Conservation (phyloP, 2,797 vertebrate species). For the Acrossocheilus fasciatus region DNA sequence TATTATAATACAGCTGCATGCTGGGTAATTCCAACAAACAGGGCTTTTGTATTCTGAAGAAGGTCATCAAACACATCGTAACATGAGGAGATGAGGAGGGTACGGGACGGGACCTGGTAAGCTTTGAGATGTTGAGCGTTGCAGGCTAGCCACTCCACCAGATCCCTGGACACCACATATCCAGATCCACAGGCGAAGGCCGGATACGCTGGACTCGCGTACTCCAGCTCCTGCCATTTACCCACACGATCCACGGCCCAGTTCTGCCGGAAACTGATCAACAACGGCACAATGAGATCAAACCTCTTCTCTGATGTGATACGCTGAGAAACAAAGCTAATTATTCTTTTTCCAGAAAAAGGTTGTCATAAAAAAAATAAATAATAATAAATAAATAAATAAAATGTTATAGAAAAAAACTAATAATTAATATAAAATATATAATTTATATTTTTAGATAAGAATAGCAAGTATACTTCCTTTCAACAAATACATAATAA, state of each 20-base stretch:
- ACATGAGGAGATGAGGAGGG: neutral
- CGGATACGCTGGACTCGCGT: slow-evolving; percentile 93
- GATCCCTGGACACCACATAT: slow-evolving; percentile 90
- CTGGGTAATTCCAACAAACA: neutral
- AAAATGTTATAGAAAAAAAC: no score
- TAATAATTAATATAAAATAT: no score
- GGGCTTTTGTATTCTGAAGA: neutral
- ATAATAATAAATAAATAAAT: no score
- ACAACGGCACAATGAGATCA: slow-evolving; percentile 17
- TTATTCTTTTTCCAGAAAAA: no score
- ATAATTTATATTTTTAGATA: no score
- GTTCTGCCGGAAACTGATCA: slow-evolving; percentile 93
- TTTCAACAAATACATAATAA: no score
- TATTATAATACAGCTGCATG: neutral
- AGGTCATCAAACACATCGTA: neutral
- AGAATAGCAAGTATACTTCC: no score
- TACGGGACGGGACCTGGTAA: slow-evolving; percentile 85
- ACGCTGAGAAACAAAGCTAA: no score
- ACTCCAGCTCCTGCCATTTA: slow-evolving; percentile 98
- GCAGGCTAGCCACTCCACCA: slow-evolving; percentile 92
- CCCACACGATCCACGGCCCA: slow-evolving; percentile 97
- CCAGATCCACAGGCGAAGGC: slow-evolving; percentile 97
- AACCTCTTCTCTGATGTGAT: neutral
- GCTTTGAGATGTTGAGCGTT: slow-evolving; percentile 91
- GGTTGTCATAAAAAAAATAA: no score